phyloP scores from a whole-genome alignment of 2,888 invertebrate species.

The Noctua comes region DNA sequence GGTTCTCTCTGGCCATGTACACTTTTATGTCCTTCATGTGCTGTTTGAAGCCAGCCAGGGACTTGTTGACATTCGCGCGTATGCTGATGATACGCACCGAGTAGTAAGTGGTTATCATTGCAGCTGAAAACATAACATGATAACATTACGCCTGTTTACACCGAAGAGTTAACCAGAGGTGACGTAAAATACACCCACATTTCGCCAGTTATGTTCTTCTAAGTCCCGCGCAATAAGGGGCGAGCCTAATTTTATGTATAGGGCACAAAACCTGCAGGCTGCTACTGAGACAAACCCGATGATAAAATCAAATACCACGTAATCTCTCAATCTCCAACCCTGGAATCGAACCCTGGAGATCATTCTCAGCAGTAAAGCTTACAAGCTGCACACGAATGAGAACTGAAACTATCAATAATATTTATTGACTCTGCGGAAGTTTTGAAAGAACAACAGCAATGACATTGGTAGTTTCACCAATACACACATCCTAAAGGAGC shows the following conservation, averaged over 20 bases:
- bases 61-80: slow-evolving; percentile 82
- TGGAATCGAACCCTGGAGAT: no score
- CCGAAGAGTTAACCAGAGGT: background rate
- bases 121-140: slow-evolving; percentile 67
- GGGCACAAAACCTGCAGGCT: background rate
- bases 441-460: background rate
- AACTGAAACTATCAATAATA: background rate
- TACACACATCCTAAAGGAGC: no score
- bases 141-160: background rate
- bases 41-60: slow-evolving; percentile 81
- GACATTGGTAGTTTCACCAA: no score
- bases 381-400: background rate
- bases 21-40: slow-evolving; percentile 79
- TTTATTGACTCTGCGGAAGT: no score
- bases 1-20: slow-evolving; percentile 79
- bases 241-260: background rate
- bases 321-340: no score
- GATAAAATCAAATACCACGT: no score
- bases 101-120: slow-evolving; percentile 81
- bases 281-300: no score
- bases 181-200: background rate
- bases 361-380: no score
- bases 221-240: background rate
- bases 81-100: slow-evolving; percentile 84
- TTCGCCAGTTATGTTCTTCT: background rate